Percentiles rank a stretch among this genome's conserved stretches.
Evolutionary conservation across 2,113 vertebrate species (phyloP).

Genomic region (Corapipo altera): DNA sequence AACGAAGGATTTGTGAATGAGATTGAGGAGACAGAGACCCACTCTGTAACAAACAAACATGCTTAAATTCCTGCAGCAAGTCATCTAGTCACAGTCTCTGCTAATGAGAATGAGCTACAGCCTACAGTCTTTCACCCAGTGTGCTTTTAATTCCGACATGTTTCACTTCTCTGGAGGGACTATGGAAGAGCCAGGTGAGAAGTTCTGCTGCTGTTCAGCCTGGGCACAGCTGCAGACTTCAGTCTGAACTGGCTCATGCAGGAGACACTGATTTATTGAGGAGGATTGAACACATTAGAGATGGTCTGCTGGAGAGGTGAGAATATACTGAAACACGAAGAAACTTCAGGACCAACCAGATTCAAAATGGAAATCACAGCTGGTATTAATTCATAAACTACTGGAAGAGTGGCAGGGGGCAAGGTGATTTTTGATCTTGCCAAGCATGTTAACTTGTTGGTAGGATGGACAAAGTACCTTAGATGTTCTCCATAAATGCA

Average conservation of each 20-base stretch:
- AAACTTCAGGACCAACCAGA: neutral
- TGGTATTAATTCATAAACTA: neutral
- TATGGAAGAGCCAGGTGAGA: neutral
- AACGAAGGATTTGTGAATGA: neutral
- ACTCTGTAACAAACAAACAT: neutral
- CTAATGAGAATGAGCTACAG: neutral
- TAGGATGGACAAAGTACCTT: neutral
- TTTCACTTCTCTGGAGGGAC: neutral
- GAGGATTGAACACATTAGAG: neutral
- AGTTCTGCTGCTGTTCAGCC: neutral
- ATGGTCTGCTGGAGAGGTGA: neutral
- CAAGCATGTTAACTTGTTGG: neutral
- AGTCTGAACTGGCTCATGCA: neutral
- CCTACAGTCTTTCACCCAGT: neutral
- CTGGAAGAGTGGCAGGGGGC: neutral
- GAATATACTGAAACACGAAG: neutral
- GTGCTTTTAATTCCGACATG: neutral
- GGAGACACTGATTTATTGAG: neutral
- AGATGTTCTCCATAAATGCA: neutral
- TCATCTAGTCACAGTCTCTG: neutral
- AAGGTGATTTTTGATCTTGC: neutral
- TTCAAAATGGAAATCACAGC: neutral
- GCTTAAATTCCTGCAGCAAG: neutral
- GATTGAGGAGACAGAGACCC: neutral
- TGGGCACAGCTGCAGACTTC: neutral